A percentile compares a stretch with the other conserved stretches of the same genome.
These are phyloP conservation scores for Trileptium ribeirensis DNA, from an alignment of 2,888 invertebrate genomes.

Conservation along the genomic window DNA sequence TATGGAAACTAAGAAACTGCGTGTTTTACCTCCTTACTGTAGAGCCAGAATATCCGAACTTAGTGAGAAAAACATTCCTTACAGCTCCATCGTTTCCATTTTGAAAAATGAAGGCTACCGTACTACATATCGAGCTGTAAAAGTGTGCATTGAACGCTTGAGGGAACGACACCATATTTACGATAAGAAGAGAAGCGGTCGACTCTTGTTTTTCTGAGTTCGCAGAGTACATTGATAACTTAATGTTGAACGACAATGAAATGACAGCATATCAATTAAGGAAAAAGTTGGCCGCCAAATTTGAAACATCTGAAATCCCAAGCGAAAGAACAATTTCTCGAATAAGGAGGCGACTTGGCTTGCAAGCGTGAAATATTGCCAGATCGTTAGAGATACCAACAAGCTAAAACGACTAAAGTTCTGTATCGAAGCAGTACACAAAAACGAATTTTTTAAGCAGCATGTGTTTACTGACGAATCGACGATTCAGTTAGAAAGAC, in stretches of 20 bases:
- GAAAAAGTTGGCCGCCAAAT: background rate
- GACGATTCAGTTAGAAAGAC: background rate
- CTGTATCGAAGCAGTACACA: background rate
- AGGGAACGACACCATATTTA: too few relatives aligned
- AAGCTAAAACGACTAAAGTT: background rate
- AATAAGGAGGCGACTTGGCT: background rate
- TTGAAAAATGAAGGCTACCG: too few relatives aligned
- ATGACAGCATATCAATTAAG: background rate
- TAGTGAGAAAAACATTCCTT: too few relatives aligned
- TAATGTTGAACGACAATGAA: background rate
- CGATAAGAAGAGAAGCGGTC: too few relatives aligned
- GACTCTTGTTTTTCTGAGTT: too few relatives aligned
- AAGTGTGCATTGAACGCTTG: too few relatives aligned
- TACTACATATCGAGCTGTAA: too few relatives aligned
- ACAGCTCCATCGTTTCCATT: too few relatives aligned
- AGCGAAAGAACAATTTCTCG: background rate
- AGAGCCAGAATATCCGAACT: too few relatives aligned
- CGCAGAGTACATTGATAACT: too few relatives aligned
- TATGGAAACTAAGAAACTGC: too few relatives aligned
- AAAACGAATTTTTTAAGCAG: background rate
- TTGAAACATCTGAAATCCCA: background rate
- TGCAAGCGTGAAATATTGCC: background rate
- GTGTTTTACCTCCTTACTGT: too few relatives aligned
- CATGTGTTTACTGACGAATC: background rate
- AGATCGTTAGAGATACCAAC: background rate